A percentile compares a stretch with the other conserved stretches of the same genome.
Evolutionary conservation across 2,797 vertebrate genomes (phyloP).

Genomic region (Acipenser ruthenus): DNA sequence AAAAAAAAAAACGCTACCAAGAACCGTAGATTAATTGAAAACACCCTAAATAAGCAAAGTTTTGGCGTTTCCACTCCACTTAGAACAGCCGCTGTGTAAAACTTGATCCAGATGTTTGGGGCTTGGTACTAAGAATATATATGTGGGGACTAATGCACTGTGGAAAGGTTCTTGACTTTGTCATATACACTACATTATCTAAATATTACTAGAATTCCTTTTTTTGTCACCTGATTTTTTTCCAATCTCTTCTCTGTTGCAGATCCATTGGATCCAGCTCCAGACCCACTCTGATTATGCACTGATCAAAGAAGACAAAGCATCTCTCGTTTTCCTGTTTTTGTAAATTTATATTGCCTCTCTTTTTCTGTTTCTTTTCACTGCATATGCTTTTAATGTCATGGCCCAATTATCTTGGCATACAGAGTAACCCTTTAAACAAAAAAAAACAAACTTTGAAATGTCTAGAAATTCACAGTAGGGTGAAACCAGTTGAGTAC

Average conservation of each 20-base stretch:
- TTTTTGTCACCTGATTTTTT: background rate
- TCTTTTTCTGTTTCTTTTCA: conserved; percentile 9
- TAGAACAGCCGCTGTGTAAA: no score
- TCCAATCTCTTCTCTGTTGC: conserved; percentile 3
- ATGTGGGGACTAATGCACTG: background rate
- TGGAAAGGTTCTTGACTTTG: background rate
- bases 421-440: background rate
- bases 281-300: conserved; percentile 34
- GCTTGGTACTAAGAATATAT: no score
- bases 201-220: background rate
- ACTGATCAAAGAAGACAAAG: conserved; percentile 39
- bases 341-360: conserved; percentile 35
- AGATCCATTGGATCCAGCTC: conserved; percentile 27
- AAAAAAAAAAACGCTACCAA: no score
- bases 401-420: conserved; percentile 1
- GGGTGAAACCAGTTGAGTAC: conserved; percentile 16
- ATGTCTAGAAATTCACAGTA: conserved; percentile 6
- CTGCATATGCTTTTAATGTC: conserved; percentile 36
- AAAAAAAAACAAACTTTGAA: no score
- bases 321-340: conserved; percentile 10
- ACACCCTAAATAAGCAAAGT: no score
- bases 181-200: background rate
- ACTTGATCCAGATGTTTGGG: no score
- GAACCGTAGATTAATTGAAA: no score
- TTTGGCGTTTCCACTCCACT: no score